A percentile compares a stretch with the other conserved stretches of the same genome.
Evolutionary conservation across 2,797 vertebrate species (phyloP).

Genomic region (Vespertilio murinus): DNA sequence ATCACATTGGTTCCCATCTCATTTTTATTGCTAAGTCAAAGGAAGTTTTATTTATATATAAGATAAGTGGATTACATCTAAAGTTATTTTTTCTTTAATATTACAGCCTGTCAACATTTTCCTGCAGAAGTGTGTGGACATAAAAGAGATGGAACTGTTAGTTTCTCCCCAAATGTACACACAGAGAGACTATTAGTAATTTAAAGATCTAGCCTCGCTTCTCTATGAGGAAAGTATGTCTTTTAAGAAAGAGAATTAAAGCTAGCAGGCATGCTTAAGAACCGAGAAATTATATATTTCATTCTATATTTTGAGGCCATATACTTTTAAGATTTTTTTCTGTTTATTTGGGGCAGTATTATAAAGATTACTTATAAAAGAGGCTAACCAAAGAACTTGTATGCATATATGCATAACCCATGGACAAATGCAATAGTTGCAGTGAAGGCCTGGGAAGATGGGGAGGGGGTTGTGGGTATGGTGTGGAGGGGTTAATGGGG

Average conservation of each 20-base stretch:
- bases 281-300: constrained; percentile 20
- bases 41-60: constrained; percentile 73
- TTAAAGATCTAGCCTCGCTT: constrained; percentile 62
- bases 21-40: constrained; percentile 73
- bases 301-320: constrained; percentile 35
- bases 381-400: neutral
- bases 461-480: neutral
- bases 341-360: neutral
- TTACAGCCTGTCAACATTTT: constrained; percentile 60
- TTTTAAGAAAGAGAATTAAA: constrained; percentile 15
- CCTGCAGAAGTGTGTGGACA: constrained; percentile 55
- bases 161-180: constrained; percentile 39
- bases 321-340: constrained; percentile 1
- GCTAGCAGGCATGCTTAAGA: neutral
- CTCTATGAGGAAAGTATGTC: constrained; percentile 3
- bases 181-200: constrained; percentile 52
- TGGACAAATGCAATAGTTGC: neutral
- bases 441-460: neutral
- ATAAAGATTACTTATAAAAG: constrained; percentile 38
- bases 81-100: constrained; percentile 70
- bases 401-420: neutral
- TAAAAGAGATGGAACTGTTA: constrained; percentile 60
- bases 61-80: constrained; percentile 71
- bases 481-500: neutral
- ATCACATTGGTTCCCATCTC: constrained; percentile 61